Percentiles rank a stretch among this genome's conserved stretches.
These are phyloP conservation scores for Neopelma chrysocephalum DNA, from an alignment of 2,797 vertebrate species.

Conservation along the genomic window DNA sequence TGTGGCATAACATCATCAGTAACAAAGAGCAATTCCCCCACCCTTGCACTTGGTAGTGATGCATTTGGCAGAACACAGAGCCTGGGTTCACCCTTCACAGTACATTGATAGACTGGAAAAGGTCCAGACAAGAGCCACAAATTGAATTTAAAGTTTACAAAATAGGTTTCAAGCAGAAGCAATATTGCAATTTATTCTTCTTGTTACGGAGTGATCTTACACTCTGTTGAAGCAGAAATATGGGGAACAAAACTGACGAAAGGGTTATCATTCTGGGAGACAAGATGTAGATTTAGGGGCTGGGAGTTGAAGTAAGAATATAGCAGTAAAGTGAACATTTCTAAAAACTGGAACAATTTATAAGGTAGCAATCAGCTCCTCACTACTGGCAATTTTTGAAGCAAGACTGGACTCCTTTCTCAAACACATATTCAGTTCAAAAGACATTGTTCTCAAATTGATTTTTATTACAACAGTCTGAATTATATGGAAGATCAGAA, in stretches of 20 bases:
- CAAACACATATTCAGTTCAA: not conserved
- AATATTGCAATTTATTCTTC: not conserved
- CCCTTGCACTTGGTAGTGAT: not conserved
- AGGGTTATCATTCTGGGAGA: not conserved
- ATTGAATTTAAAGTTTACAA: not conserved
- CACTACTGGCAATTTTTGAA: not conserved
- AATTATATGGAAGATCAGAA: not conserved
- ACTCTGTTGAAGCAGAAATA: not conserved
- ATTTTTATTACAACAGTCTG: not conserved
- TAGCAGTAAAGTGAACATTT: not conserved
- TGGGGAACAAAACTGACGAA: not conserved
- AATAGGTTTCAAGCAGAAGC: not conserved
- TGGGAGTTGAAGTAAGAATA: not conserved
- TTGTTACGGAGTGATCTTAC: not conserved
- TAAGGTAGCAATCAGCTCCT: not conserved
- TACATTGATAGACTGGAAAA: not conserved
- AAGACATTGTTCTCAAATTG: not conserved
- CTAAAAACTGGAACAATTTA: conserved; percentile 4
- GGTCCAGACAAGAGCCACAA: not conserved
- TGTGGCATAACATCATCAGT: not conserved
- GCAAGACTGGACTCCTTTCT: not conserved
- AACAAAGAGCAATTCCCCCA: not conserved
- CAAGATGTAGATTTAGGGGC: not conserved
- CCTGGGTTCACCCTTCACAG: not conserved
- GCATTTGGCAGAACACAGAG: not conserved